Evolutionary conservation across 2,797 vertebrate genomes (phyloP).

Genomic region (Sebastes cheni): DNA sequence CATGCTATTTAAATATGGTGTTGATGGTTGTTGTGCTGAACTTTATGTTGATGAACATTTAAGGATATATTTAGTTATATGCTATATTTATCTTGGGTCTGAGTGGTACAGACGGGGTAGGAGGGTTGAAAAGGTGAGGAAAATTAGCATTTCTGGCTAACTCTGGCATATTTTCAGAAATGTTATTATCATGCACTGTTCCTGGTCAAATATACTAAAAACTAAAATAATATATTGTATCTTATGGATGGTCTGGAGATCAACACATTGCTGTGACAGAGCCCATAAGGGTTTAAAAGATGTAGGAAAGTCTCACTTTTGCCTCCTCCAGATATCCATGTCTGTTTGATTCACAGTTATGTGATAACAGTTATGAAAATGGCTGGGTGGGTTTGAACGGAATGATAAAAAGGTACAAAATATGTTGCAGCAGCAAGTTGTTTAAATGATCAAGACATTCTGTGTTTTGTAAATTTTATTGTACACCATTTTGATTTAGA

Average conservation of each 20-base stretch:
- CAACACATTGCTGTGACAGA: neutral
- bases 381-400: neutral
- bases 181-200: neutral
- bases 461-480: neutral
- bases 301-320: neutral
- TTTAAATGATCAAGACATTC: neutral
- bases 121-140: neutral
- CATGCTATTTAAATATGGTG: neutral
- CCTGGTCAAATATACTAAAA: too few species aligned
- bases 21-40: neutral
- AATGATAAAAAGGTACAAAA: neutral
- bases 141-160: neutral
- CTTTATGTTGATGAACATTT: neutral
- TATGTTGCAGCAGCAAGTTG: neutral
- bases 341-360: neutral
- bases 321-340: neutral
- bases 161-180: too few species aligned
- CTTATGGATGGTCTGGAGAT: neutral
- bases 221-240: neutral
- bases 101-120: neutral
- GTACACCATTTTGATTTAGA: too few species aligned
- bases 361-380: neutral
- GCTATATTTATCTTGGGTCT: neutral
- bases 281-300: neutral
- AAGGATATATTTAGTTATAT: neutral